These are phyloP conservation scores for Junco hyemalis DNA, from an alignment of 2,113 vertebrate species.

Conservation along the genomic window DNA sequence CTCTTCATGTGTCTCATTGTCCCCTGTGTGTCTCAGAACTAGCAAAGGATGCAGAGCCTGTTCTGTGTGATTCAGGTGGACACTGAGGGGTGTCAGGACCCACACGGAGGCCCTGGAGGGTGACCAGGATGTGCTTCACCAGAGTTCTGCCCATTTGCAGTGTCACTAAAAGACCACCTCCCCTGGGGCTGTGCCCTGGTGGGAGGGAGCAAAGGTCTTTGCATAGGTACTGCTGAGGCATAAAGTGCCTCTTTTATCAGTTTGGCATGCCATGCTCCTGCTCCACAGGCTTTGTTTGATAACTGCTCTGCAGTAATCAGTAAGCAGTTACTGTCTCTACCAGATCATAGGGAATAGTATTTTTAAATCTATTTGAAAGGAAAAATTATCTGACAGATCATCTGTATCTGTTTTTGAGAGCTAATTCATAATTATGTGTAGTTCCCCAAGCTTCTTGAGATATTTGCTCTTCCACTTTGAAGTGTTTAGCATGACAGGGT, in stretches of 20 bases:
- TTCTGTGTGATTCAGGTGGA: neutral
- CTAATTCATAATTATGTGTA: constrained; percentile 10
- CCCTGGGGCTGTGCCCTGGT: neutral
- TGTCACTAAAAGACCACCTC: neutral
- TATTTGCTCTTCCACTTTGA: constrained; percentile 38
- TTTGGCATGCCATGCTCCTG: fast-evolving
- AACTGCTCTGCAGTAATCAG: neutral
- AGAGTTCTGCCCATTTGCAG: neutral
- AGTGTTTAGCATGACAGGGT: neutral
- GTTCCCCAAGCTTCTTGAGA: constrained; percentile 20
- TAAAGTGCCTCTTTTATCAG: neutral
- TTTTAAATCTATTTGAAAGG: neutral
- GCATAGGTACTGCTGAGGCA: neutral
- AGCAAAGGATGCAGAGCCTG: neutral
- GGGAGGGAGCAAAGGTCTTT: neutral
- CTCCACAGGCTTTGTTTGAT: neutral
- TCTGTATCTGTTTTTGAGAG: neutral
- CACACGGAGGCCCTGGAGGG: neutral
- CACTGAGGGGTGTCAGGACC: neutral
- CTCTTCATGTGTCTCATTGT: neutral
- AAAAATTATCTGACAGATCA: constrained; percentile 27
- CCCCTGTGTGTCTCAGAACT: neutral
- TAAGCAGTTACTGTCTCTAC: neutral
- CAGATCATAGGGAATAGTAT: neutral
- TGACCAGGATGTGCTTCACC: neutral